These are phyloP conservation scores for Napeogenes inachia DNA, from an alignment of 2,888 invertebrate species.

Conservation along the genomic window DNA sequence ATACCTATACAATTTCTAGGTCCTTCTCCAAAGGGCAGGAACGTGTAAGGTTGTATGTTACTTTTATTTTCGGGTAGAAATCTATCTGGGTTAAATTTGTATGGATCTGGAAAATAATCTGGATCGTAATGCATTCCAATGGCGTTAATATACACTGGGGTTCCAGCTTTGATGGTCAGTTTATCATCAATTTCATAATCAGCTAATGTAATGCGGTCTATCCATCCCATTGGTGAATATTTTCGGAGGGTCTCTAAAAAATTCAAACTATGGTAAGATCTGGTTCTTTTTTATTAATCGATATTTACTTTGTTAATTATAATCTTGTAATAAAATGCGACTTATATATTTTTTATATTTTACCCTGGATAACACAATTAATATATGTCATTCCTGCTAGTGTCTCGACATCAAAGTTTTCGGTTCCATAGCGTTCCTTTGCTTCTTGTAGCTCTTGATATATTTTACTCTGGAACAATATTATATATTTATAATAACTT, in stretches of 20 bases:
- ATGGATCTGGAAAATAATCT: conserved; percentile 70
- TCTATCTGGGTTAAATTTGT: conserved; percentile 72
- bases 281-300: too few species aligned
- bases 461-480: not conserved
- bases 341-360: not conserved
- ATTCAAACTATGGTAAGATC: too few species aligned
- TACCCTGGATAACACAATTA: conserved; percentile 1
- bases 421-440: not conserved
- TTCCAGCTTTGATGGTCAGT: conserved; percentile 34
- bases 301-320: too few species aligned
- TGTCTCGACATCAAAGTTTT: not conserved
- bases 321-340: too few species aligned
- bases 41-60: conserved; percentile 47
- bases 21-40: conserved; percentile 76
- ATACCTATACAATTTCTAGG: conserved; percentile 79
- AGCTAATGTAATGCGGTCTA: conserved; percentile 32
- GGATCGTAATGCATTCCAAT: conserved; percentile 56
- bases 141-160: conserved; percentile 45
- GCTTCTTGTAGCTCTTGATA: conserved; percentile 1
- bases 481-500: too few species aligned
- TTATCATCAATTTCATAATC: conserved; percentile 37
- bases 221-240: conserved; percentile 37
- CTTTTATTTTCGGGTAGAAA: conserved; percentile 75
- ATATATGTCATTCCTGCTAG: conserved; percentile 1
- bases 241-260: conserved; percentile 26